Base-by-base conservation (phyloP, 2,888 invertebrate genomes). In the Onthophagus sagittarius region DNA sequence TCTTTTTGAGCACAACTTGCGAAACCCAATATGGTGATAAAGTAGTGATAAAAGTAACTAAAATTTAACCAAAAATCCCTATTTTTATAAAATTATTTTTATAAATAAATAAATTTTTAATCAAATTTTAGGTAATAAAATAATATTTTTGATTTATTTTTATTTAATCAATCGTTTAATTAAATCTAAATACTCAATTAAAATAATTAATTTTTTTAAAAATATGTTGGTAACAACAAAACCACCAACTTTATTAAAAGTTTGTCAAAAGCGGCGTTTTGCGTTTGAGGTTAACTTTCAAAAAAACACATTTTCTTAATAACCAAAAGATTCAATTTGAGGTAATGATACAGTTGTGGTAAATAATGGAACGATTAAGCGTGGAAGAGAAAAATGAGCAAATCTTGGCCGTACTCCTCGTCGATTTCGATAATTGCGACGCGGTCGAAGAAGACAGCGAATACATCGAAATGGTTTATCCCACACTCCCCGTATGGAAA, bases 361-460 rank as follows among this genome's bases (percentile, higher is more conserved):
- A 11, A 31, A 15, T 5, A 67, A 67, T 67, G 67, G 67, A 67
- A 23, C 15, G 32, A 67, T 23, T 67, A 15, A 32, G 7, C 11
- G 9, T 15, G n/a, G 63, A 63, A 63, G 63, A 67, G n/a, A 75
- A 75, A 63, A 74, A 71, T 15, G 73, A 76, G 69, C 74, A 76
- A 31, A 33, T 76, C 7, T 62, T 76, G n/a, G 73, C 75, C 72
- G 67, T 75, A 14, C 70, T 72, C n/a, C 69, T 77, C 5, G 70
- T 74, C 32, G 75, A 73, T 63, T 74, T 69, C 63, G 77, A 77
- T 32, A 75, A 76, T 69, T 72, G 71, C 15, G 74, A 74, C 63
- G 70, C 75, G 64, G 67, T 73, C 9, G 73, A 74, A 14, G 72
- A 72, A 15, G 70, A 72, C 67, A 69, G 65, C 15, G 74, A 75